phyloP scores from a whole-genome alignment of 2,888 invertebrate species.

The Drosophila neutralis region DNA sequence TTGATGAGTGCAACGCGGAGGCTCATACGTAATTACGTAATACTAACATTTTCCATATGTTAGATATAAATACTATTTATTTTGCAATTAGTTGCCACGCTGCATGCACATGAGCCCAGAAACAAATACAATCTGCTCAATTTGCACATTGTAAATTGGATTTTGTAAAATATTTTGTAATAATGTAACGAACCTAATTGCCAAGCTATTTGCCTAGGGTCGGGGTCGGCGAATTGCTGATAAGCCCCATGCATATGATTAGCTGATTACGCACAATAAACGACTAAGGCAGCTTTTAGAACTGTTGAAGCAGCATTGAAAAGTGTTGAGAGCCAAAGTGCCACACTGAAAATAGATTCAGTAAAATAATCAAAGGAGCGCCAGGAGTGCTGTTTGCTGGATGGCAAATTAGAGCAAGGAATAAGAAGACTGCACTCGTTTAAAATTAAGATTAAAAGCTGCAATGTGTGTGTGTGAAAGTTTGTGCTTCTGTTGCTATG shows the following conservation, averaged over 20 bases:
- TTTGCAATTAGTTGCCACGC: constrained; percentile 45
- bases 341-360: constrained; percentile 4
- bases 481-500: not conserved
- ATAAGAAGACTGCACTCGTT: constrained; percentile 48
- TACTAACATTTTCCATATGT: constrained; percentile 16
- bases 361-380: constrained; percentile 1
- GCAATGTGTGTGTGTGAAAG: constrained; percentile 32
- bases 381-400: constrained; percentile 23
- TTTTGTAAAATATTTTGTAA: constrained; percentile 32
- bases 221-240: constrained; percentile 13
- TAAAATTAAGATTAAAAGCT: constrained; percentile 79
- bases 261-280: constrained; percentile 53
- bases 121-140: constrained; percentile 38
- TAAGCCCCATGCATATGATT: constrained; percentile 42
- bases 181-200: constrained; percentile 50
- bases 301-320: constrained; percentile 52
- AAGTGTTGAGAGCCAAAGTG: constrained; percentile 44
- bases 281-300: constrained; percentile 31
- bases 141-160: constrained; percentile 55
- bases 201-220: constrained; percentile 19
- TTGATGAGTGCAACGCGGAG: constrained; percentile 4
- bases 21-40: constrained; percentile 3
- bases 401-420: constrained; percentile 21
- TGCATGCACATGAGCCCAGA: constrained; percentile 7
- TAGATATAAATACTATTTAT: constrained; percentile 36